Base-by-base conservation (phyloP, 2,888 invertebrate species). In the Gonocerus acuteangulatus region DNA sequence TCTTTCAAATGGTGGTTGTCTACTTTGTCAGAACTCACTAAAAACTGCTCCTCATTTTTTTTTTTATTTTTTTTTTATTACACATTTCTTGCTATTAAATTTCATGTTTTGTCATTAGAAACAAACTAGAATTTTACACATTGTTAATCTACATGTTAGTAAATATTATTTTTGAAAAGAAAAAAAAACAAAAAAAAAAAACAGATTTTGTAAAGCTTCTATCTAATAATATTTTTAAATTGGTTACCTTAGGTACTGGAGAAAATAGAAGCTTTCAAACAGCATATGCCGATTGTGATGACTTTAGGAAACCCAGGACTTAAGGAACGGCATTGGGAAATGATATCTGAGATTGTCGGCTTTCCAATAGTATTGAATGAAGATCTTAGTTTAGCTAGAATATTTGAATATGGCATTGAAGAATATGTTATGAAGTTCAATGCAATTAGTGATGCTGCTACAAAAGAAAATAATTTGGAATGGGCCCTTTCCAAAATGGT, bases 301-400 rank as follows among this genome's bases (percentile, higher is more conserved):
- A 95, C 94, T 0, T 76, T 96, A 19, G 95, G 95, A 48, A 96
- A 96, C 78, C 95, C 95, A 0, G 95, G 94, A 58, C 84, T 96
- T 84, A 90, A 91, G 71, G 81, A 78, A 1, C 82, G 93, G 0
- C 95, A 95, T 74, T 95, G 95, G 95, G 92, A 93, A 71, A 86
- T 87, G 75, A 86, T 96, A 4, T 94, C 95, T 0, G 95, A 95
- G 71, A 89, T 95, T 64, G 89, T 95, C 68, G 95, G 95, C 0
- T 94, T 93, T 74, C 91, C 93, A 0, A 87, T 96, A 42, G 82
- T 85, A 64, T 86, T 93, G 0, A 89, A 93, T 62, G 76, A 77
- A 15, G 84, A 87, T 0, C 78, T 91, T 66, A 89, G 91, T 0
- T 76, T 96, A 32, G 86, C 83, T 59, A 90, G 90, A 69, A 78